Base-by-base conservation (phyloP, 1,140 invertebrate genomes). In the Macrocentrus cingulum region DNA sequence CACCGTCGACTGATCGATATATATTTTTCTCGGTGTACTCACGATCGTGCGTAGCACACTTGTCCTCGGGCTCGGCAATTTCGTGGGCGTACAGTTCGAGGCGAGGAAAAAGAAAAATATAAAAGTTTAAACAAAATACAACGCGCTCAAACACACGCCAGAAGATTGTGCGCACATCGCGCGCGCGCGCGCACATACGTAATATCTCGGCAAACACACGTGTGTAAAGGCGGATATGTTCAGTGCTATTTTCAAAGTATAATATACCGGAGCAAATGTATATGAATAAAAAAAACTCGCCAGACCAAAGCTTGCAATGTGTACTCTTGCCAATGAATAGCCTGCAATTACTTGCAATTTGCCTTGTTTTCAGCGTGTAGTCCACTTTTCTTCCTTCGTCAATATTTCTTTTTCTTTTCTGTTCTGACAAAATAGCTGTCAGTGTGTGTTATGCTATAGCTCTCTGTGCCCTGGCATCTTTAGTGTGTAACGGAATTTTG, bases 291-390 rank as follows among this genome's bases (percentile, higher is more conserved):
- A n/a, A n/a, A n/a, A n/a, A n/a, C n/a, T n/a, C n/a, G n/a, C n/a
- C n/a, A n/a, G n/a, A n/a, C n/a, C n/a, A 34, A 19, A 18, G 54
- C 7, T 46, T 46, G 44, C 11, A n/a, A 18, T 64, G 66, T 69
- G 65, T 68, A 62, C 68, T 63, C 63, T 70, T 65, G 69, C 71
- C 73, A 77, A 79, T 72, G 74, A 79, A 79, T 77, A 70, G 65
- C 59, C 63, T 62, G 66, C 72, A 65, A 79, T 79, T 77, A 79
- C 70, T 64, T 63, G 69, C 74, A 79, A 79, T 79, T 77, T 79
- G 63, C 60, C 65, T 63, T 55, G 56, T 66, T 41, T 25, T 52
- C 37, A 13, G 20, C 59, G n/a, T n/a, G 52, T 49, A 55, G 62
- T 61, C 63, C 51, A 60, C 62, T 56, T 69, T 65, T 62, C 8